These are phyloP conservation scores for Epizoanthus fatuus DNA, from an alignment of 92 coral and sea anemone species.

Conservation along the genomic window DNA sequence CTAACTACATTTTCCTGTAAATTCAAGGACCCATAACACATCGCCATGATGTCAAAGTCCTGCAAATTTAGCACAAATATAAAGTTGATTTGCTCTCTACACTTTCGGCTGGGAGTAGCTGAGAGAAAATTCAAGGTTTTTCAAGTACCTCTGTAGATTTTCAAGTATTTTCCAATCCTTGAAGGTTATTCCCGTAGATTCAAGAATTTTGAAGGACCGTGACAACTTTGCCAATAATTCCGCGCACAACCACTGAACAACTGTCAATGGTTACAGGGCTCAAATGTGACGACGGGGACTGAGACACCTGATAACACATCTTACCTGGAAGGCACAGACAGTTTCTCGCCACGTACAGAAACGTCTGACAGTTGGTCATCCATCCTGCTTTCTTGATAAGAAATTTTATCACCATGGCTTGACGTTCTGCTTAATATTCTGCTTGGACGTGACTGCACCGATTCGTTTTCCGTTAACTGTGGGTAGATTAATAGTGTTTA, in stretches of 20 bases:
- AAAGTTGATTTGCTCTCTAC: too few species aligned
- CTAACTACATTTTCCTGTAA: too few species aligned
- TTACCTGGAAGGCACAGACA: neutral
- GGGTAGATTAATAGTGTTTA: neutral
- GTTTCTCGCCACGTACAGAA: neutral
- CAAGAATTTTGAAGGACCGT: too few species aligned
- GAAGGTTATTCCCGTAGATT: too few species aligned
- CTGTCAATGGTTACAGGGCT: neutral
- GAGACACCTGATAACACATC: neutral
- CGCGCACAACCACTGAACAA: neutral
- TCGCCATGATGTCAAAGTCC: too few species aligned
- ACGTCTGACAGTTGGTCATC: neutral
- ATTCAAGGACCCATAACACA: too few species aligned
- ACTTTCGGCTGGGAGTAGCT: too few species aligned
- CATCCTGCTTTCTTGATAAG: neutral
- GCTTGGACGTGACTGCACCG: constrained; percentile 6
- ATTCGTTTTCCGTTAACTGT: constrained; percentile 17
- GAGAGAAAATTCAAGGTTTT: too few species aligned
- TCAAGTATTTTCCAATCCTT: too few species aligned
- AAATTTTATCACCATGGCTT: neutral
- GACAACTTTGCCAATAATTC: too few species aligned
- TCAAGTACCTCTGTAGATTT: too few species aligned
- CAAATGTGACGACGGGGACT: neutral
- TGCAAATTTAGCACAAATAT: too few species aligned
- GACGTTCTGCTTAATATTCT: neutral